Conservation (phyloP, 2,797 vertebrate species). For the Sebastes vulpes region DNA sequence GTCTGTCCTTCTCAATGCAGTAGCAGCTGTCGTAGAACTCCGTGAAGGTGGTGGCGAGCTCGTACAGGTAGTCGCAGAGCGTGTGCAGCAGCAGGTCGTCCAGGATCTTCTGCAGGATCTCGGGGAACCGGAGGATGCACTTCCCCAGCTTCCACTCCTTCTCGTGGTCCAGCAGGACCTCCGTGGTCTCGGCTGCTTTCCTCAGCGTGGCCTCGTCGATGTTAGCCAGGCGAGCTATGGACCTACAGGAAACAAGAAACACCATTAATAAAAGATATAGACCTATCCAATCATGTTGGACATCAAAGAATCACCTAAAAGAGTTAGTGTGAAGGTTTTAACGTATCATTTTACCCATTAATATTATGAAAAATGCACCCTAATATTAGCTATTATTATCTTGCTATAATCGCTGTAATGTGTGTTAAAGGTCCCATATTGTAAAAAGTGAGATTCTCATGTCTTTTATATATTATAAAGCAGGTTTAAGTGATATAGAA, state of each 20-base stretch:
- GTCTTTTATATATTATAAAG: too few species aligned
- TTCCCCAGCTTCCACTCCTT: slow-evolving; percentile 98
- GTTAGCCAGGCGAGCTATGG: slow-evolving; percentile 93
- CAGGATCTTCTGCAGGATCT: slow-evolving; percentile 95
- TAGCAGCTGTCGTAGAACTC: slow-evolving; percentile 99
- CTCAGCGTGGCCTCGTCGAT: slow-evolving; percentile 88
- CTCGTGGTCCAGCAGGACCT: slow-evolving; percentile 92
- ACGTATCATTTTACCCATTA: background rate
- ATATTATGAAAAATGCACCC: background rate
- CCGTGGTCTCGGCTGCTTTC: slow-evolving; percentile 88
- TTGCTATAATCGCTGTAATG: background rate
- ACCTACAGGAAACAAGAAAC: slow-evolving; percentile 76
- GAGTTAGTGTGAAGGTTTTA: background rate
- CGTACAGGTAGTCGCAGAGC: slow-evolving; percentile 96
- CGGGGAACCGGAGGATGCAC: slow-evolving; percentile 94
- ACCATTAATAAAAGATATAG: rapidly evolving
- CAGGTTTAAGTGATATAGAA: too few species aligned
- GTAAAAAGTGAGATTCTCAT: too few species aligned
- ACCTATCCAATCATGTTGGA: background rate
- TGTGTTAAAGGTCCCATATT: too few species aligned
- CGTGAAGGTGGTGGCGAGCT: slow-evolving; percentile 97
- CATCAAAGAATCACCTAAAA: background rate
- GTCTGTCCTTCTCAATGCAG: slow-evolving; percentile 96
- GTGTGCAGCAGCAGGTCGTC: slow-evolving; percentile 95
- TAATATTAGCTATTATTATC: background rate